Conservation (phyloP, 1,140 invertebrate species). For the Bombus superbus region DNA sequence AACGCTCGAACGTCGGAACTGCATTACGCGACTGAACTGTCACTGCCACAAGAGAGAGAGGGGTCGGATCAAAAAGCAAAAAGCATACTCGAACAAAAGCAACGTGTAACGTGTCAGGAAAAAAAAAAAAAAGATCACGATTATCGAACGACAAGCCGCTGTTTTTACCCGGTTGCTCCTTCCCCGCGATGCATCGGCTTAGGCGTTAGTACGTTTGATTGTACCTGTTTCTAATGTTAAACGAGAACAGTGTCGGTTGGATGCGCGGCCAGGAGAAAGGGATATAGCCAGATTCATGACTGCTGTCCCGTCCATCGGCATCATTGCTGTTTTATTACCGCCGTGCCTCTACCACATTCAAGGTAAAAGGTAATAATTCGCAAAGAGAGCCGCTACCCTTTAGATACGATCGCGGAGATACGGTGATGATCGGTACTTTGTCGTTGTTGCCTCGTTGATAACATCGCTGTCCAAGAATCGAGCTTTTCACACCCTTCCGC, state of each 20-base stretch:
- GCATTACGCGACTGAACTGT: neutral
- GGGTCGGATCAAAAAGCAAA: neutral
- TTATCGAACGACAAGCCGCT: neutral
- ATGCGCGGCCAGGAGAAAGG: slow-evolving; percentile 76
- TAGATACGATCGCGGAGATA: slow-evolving; percentile 63
- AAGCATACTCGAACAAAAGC: neutral
- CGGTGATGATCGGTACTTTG: neutral
- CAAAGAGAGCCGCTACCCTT: slow-evolving; percentile 58
- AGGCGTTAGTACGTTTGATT: slow-evolving; percentile 70
- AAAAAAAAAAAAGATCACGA: neutral
- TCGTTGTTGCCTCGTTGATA: neutral
- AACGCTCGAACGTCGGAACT: neutral
- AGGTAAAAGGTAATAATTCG: slow-evolving; percentile 77
- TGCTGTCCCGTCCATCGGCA: slow-evolving; percentile 79
- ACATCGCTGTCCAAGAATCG: neutral
- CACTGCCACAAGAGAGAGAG: neutral
- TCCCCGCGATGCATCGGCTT: slow-evolving; percentile 57
- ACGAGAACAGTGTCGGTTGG: slow-evolving; percentile 77
- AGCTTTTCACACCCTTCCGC: neutral
- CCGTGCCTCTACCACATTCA: slow-evolving; percentile 77
- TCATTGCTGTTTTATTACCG: slow-evolving; percentile 78
- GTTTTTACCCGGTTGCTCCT: slow-evolving; percentile 34
- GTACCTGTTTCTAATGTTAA: slow-evolving; percentile 78
- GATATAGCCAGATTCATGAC: slow-evolving; percentile 77
- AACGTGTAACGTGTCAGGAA: neutral